These are phyloP conservation scores for Himalopsyche japonica DNA, from an alignment of 2,888 invertebrate genomes.

Conservation along the genomic window DNA sequence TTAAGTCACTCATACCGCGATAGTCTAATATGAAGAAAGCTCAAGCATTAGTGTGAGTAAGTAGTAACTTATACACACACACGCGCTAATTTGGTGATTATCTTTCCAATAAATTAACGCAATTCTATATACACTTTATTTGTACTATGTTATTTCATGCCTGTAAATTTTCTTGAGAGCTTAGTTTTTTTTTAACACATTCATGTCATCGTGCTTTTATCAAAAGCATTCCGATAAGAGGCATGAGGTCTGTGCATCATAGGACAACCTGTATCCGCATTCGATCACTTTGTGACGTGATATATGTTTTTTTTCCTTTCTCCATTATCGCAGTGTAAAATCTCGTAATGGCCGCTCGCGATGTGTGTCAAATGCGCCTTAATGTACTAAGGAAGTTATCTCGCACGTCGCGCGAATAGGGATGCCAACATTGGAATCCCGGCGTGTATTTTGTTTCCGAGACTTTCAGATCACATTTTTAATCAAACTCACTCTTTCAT, in stretches of 20 bases:
- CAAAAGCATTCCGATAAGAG: neutral
- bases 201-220: neutral
- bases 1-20: too few species aligned
- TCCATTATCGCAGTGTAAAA: conserved; percentile 2
- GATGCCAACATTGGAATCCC: neutral
- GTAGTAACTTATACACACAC: too few species aligned
- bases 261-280: neutral
- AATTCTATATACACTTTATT: too few species aligned
- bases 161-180: too few species aligned
- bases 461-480: neutral
- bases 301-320: neutral
- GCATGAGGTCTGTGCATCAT: neutral
- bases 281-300: neutral
- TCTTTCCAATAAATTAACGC: too few species aligned
- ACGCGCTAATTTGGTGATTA: too few species aligned
- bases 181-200: neutral
- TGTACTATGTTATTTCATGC: too few species aligned
- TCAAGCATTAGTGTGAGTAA: too few species aligned
- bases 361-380: conserved; percentile 24
- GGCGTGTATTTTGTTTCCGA: neutral
- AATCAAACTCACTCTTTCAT: neutral
- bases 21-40: too few species aligned
- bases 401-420: neutral
- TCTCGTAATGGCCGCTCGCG: conserved; percentile 10
- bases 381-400: conserved; percentile 9